Percentiles rank a stretch among this genome's conserved stretches.
Evolutionary conservation across 2,797 vertebrate genomes (phyloP).

Genomic region (Poeciliopsis gracilis): DNA sequence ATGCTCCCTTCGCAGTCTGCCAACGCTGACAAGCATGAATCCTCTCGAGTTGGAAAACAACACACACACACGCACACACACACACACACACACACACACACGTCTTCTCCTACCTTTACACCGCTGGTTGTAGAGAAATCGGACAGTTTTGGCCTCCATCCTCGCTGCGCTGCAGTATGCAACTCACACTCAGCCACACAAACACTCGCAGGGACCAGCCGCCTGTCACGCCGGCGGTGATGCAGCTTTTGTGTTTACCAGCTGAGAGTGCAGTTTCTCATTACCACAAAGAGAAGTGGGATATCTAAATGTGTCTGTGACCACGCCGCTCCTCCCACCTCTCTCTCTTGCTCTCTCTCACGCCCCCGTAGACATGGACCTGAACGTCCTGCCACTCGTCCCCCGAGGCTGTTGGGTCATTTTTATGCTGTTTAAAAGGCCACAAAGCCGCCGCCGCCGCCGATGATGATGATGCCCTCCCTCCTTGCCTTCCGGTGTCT

Average conservation of each 20-base stretch:
- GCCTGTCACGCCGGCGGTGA: conserved; percentile 46
- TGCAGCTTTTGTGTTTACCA: conserved; percentile 70
- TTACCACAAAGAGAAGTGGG: conserved; percentile 79
- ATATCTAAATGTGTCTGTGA: conserved; percentile 71
- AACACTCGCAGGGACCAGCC: conserved; percentile 31
- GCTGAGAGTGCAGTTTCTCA: conserved; percentile 81
- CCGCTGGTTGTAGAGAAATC: conserved; percentile 71
- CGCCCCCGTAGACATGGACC: conserved; percentile 45
- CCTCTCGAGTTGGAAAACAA: conserved; percentile 33
- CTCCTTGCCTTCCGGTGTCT: too few relatives aligned
- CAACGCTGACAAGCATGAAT: conserved; percentile 35
- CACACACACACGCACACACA: conserved; percentile 3
- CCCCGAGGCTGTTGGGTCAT: conserved; percentile 30
- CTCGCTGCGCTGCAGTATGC: conserved; percentile 14
- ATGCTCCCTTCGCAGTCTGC: conserved; percentile 61
- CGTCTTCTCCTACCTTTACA: conserved; percentile 77
- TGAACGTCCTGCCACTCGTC: conserved; percentile 39
- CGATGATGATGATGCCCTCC: neutral
- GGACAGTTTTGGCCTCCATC: conserved; percentile 76
- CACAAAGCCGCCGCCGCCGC: conserved; percentile 6
- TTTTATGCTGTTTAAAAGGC: conserved; percentile 51
- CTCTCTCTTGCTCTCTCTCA: conserved; percentile 19
- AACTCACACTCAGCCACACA: conserved; percentile 24
- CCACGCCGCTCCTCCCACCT: conserved; percentile 32
- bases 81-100: conserved; percentile 6